Conservation (phyloP, 2,888 invertebrate genomes). For the Azorinus chamasolen region DNA sequence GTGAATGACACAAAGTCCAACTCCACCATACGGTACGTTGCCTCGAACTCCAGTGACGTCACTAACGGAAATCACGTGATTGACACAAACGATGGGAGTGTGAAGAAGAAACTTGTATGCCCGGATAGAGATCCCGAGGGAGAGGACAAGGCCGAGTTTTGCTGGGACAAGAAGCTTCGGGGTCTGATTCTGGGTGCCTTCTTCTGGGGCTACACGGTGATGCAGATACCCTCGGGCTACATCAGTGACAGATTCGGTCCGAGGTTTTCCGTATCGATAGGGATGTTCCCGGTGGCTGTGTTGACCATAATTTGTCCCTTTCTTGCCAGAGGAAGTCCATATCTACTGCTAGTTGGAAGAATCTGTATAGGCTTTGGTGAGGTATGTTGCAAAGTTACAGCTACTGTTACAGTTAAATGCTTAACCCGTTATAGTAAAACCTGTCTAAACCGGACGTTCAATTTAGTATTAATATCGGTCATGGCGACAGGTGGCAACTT, state of each 20-base stretch:
- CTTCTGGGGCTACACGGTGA: slow-evolving; percentile 80
- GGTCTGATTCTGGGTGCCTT: slow-evolving; percentile 78
- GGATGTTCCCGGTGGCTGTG: slow-evolving; percentile 74
- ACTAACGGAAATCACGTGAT: too few species aligned
- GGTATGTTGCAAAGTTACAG: slow-evolving; percentile 41
- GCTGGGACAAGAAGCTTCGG: slow-evolving; percentile 71
- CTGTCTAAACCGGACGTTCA: too few species aligned
- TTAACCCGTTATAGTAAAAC: too few species aligned
- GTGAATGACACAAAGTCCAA: neutral
- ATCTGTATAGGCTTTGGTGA: slow-evolving; percentile 75
- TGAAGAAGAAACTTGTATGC: slow-evolving; percentile 4
- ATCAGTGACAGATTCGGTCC: slow-evolving; percentile 76
- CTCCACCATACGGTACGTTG: neutral
- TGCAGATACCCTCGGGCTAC: slow-evolving; percentile 78
- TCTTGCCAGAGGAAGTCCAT: slow-evolving; percentile 71
- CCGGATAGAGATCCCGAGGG: neutral
- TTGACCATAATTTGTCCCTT: slow-evolving; percentile 71
- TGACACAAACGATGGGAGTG: too few species aligned
- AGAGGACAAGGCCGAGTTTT: slow-evolving; percentile 71
- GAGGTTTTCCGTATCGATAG: slow-evolving; percentile 64
- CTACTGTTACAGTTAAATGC: too few species aligned
- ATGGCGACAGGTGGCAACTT: too few species aligned
- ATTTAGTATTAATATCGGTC: too few species aligned
- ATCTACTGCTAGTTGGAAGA: slow-evolving; percentile 69
- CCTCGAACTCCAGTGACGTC: neutral